These are phyloP conservation scores for Cololabis saira DNA, from an alignment of 2,113 vertebrate species.

Conservation along the genomic window DNA sequence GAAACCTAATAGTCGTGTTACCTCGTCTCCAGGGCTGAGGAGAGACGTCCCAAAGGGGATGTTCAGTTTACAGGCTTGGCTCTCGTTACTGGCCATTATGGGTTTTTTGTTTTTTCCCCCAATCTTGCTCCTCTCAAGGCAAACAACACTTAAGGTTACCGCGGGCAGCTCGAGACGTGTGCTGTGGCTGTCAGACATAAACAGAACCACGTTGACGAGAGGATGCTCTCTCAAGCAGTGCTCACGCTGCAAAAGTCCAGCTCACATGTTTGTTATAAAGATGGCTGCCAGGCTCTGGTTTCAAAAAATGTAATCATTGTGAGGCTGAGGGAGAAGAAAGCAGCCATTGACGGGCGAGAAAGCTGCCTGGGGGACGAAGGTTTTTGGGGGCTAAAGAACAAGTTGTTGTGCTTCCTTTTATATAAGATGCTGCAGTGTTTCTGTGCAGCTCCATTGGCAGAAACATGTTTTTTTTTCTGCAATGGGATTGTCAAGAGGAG, in stretches of 20 bases:
- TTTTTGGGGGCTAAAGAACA: constrained; percentile 8
- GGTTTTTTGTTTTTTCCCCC: constrained; percentile 20
- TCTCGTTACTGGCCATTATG: constrained; percentile 44
- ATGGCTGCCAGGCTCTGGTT: neutral
- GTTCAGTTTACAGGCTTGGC: constrained; percentile 19
- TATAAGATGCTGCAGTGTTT: constrained; percentile 5
- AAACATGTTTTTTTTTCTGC: neutral
- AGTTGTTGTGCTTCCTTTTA: constrained; percentile 22
- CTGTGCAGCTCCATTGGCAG: neutral
- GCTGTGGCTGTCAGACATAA: neutral
- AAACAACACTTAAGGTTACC: neutral
- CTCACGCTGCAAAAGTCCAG: neutral
- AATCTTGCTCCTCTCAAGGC: constrained; percentile 5
- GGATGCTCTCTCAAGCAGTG: neutral
- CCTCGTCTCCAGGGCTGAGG: constrained; percentile 22
- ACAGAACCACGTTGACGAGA: neutral
- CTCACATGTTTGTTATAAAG: constrained; percentile 38
- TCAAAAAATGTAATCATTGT: neutral
- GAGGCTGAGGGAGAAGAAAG: constrained; percentile 42
- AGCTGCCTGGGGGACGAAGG: constrained; percentile 11
- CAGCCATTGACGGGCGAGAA: constrained; percentile 43
- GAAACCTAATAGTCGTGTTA: constrained; percentile 43
- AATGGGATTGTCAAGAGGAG: neutral
- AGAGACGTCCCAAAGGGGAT: constrained; percentile 21
- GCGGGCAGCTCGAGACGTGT: neutral